Conservation (phyloP, 2,888 invertebrate genomes). For the Zonitis immaculata region DNA sequence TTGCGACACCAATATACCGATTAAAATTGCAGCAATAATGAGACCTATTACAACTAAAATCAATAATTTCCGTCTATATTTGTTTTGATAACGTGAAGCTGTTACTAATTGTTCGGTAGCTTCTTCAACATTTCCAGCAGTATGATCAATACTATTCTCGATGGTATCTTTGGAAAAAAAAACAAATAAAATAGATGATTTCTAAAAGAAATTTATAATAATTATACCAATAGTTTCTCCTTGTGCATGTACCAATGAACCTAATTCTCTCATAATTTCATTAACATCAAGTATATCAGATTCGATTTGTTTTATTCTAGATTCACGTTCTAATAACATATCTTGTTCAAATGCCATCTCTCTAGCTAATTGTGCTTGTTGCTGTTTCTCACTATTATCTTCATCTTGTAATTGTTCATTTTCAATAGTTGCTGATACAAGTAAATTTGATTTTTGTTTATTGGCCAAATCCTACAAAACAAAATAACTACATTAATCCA, state of each 20-base stretch:
- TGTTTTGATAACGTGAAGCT: conserved; percentile 74
- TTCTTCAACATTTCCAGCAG: conserved; percentile 70
- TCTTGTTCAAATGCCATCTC: conserved; percentile 74
- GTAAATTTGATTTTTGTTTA: conserved; percentile 64
- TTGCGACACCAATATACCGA: conserved; percentile 53
- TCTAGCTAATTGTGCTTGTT: conserved; percentile 50
- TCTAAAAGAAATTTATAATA: no score
- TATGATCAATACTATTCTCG: conserved; percentile 74
- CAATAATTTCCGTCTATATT: conserved; percentile 69
- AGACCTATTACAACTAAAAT: conserved; percentile 64
- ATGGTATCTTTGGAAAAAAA: conserved; percentile 72
- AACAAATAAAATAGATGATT: conserved; percentile 1
- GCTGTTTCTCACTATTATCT: conserved; percentile 44
- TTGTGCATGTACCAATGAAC: conserved; percentile 67
- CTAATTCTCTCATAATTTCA: conserved; percentile 74
- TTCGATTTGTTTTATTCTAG: conserved; percentile 75
- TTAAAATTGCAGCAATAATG: conserved; percentile 62
- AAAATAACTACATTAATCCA: no score
- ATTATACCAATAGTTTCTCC: conserved; percentile 63
- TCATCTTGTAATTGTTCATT: conserved; percentile 33
- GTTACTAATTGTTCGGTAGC: conserved; percentile 75
- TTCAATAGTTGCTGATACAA: conserved; percentile 41
- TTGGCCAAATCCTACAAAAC: conserved; percentile 56
- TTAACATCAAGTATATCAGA: conserved; percentile 77
- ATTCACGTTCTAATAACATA: conserved; percentile 73